Base-by-base conservation (phyloP, 2,888 invertebrate genomes). In the Chouioia cunea region DNA sequence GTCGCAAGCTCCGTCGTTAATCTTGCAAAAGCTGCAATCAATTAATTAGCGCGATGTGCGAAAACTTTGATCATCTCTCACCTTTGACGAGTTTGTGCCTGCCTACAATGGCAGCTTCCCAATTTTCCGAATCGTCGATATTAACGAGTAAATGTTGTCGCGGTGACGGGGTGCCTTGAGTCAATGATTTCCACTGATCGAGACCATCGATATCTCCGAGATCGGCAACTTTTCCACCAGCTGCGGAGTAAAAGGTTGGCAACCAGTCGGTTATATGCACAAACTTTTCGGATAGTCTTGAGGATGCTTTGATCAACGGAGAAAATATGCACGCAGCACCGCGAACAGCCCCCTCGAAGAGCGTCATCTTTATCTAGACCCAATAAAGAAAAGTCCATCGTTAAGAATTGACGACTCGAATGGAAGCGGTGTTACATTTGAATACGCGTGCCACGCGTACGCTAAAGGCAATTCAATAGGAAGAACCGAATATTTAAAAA, bases 281-380 rank as follows among this genome's bases (percentile, higher is more conserved):
- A 60, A 94, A 86, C 59, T 91, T 87, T 16, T 88, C 85, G 10
- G 89, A 90, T 0, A 93, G 88, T 76, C 89, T 88, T 15, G 87
- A 82, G n/a, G 82, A 80, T 4, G 88, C 86, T 54, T 86, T 81
- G 23, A 91, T 81, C 52, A 87, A 74, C 0, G 93, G 91, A 78
- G 91, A 92, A 90, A 93, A 95, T 60, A 96, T 87, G 56, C 93
- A 91, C 0, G 93, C 93, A 0, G 91, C 90, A 0, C 92, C 93
- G 68, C 95, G 88, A 0, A 95, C 89, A 0, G 90, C 96, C 3
- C 97, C 97, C 86, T 97, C 97, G 90, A 93, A 95, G 0, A 94
- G 87, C 0, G 93, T 92, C 76, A 90, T 88, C 85, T 97, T 97
- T 83, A 91, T 88, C 91, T 90, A 75, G 3, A 81, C 6, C 12